phyloP scores from a whole-genome alignment of 2,888 invertebrate species.

The Acanthopleura granulata region DNA sequence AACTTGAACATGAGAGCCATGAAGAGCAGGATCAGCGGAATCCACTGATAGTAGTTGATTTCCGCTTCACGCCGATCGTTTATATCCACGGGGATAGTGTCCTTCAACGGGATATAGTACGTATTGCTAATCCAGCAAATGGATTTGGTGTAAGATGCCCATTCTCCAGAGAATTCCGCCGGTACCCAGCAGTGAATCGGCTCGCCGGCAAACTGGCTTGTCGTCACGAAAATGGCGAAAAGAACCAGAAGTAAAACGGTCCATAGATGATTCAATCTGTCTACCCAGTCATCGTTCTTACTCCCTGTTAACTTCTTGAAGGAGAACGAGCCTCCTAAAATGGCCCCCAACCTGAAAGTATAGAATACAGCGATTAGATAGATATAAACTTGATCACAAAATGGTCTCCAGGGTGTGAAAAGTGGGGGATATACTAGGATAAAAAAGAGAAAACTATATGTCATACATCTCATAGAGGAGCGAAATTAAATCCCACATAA shows the following conservation, averaged over 20 bases:
- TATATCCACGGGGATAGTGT: constrained; percentile 54
- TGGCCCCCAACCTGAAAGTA: constrained; percentile 39
- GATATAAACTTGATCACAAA: too few relatives aligned
- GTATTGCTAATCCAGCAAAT: constrained; percentile 65
- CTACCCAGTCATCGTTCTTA: constrained; percentile 60
- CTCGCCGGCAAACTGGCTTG: constrained; percentile 59
- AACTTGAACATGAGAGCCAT: constrained; percentile 61
- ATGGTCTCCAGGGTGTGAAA: too few relatives aligned
- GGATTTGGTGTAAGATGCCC: constrained; percentile 57
- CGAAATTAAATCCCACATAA: too few relatives aligned
- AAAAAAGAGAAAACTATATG: too few relatives aligned
- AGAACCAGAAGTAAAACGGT: constrained; percentile 56
- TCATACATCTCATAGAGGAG: too few relatives aligned
- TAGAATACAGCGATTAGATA: constrained; percentile 10
- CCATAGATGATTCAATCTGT: constrained; percentile 60
- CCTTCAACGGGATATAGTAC: constrained; percentile 60
- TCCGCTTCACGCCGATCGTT: constrained; percentile 52
- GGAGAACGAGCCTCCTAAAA: constrained; percentile 30
- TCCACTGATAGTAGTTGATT: constrained; percentile 62
- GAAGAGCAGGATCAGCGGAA: constrained; percentile 57
- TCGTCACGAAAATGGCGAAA: constrained; percentile 59
- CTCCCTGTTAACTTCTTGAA: constrained; percentile 28
- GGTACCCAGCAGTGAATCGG: constrained; percentile 64
- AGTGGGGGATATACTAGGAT: too few relatives aligned
- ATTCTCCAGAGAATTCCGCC: constrained; percentile 54